Conservation (phyloP, 2,113 vertebrate genomes). For the Clinocottus analis region DNA sequence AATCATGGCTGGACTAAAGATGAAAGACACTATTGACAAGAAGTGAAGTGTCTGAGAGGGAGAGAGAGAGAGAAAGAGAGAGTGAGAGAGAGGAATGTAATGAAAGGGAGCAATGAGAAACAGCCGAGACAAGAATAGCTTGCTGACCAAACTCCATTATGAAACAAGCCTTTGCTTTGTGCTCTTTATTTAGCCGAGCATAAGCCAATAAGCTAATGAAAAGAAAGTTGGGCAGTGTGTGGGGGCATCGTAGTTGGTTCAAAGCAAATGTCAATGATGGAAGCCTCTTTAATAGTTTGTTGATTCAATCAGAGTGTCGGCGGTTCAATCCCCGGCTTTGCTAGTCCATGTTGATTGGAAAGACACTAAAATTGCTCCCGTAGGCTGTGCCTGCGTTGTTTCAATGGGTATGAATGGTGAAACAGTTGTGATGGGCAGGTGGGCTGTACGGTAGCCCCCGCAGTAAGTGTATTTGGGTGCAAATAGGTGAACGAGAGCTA, state of each 20-base stretch:
- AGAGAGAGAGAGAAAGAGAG: constrained; percentile 15
- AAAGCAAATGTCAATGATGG: neutral
- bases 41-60: constrained; percentile 59
- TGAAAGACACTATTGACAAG: constrained; percentile 78
- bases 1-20: constrained; percentile 71
- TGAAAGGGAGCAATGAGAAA: constrained; percentile 58
- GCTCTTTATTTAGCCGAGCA: constrained; percentile 20
- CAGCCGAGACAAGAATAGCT: constrained; percentile 50
- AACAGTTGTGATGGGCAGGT: neutral
- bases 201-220: constrained; percentile 41
- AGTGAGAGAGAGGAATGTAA: constrained; percentile 35
- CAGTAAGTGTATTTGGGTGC: neutral
- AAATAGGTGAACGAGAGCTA: neutral
- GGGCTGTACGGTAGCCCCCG: neutral
- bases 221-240: constrained; percentile 1
- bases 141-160: constrained; percentile 60
- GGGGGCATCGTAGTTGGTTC: neutral
- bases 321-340: neutral
- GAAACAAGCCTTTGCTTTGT: constrained; percentile 59
- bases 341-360: neutral
- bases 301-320: neutral
- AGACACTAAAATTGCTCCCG: neutral
- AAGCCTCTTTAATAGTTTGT: constrained; percentile 8
- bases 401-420: neutral
- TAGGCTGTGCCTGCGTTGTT: neutral